Evolutionary conservation across 2,888 invertebrate species (phyloP), one percentile per base, ranked within the genome.

Genomic region (Clepsis dumicolana): DNA sequence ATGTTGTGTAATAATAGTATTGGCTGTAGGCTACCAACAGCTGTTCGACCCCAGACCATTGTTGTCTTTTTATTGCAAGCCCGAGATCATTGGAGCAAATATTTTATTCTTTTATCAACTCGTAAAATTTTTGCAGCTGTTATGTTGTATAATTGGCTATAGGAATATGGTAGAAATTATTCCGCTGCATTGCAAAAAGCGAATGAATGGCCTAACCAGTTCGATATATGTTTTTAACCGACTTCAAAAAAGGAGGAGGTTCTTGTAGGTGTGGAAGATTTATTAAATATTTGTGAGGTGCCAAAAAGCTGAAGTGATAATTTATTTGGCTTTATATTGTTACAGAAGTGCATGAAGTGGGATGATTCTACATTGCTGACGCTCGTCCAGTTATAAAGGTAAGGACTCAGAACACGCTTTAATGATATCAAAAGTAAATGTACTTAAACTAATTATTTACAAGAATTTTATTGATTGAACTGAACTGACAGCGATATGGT

Each of bases 311-410:
- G n/a, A 14, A 35, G 18, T 18, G 32, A 75, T 73, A 53, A 75
- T 63, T 71, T 54, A 70, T 71, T 67, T 69, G 29, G 66, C 77
- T 76, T 76, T 72, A 75, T 63, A 50, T 89, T 90, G 85, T 91
- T 91, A 65, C 90, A 92, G 93, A 82, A 84, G 93, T 92, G 93
- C 93, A 91, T 81, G 82, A 81, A 81, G 81, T 85, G 90, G 86
- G 84, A 92, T 91, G 91, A 81, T 83, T 80, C 80, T 79, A 74
- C 53, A 57, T 79, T 82, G 83, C 80, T 84, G 84, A 85, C 82
- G 81, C 82, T 82, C 81, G 79, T 77, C 74, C 74, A 78, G 2
- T 21, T 10, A 78, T 80, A 80, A 84, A 88, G 89, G 93, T 90
- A 75, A 86, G 86, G 73, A 71, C 54, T 16, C 41, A 41, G 4